phyloP scores from a whole-genome alignment of 2,797 vertebrate genomes.

The Clarias pachynema region DNA sequence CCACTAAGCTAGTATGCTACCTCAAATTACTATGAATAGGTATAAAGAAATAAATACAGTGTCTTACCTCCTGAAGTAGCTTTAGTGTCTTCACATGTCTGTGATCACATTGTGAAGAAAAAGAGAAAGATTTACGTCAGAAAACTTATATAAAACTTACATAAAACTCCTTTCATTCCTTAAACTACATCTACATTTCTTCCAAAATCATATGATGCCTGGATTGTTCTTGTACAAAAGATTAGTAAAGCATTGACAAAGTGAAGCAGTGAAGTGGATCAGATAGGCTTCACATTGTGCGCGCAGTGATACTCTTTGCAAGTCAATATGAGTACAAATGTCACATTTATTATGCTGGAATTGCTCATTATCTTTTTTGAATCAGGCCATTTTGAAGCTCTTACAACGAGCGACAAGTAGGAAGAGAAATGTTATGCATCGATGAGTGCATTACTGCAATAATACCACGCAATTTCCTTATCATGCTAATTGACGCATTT shows the following conservation, averaged over 20 bases:
- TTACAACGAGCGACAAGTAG: neutral
- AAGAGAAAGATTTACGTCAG: neutral
- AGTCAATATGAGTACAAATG: neutral
- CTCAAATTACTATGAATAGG: no score
- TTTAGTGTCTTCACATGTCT: slow-evolving; percentile 89
- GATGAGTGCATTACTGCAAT: neutral
- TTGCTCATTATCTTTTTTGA: neutral
- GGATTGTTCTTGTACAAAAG: neutral
- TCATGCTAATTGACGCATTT: slow-evolving; percentile 50
- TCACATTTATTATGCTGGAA: neutral
- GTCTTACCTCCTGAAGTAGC: slow-evolving; percentile 82
- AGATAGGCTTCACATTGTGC: neutral
- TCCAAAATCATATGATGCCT: neutral
- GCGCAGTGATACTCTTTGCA: neutral
- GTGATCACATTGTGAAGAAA: slow-evolving; percentile 49
- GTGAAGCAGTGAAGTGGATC: neutral
- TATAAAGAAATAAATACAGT: neutral
- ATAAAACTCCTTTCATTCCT: no score
- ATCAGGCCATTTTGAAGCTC: neutral
- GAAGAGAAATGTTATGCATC: slow-evolving; percentile 25
- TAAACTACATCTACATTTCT: neutral
- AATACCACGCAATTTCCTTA: slow-evolving; percentile 43
- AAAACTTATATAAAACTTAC: no score
- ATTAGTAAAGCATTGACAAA: neutral
- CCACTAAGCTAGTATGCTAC: no score